Conservation (phyloP, 2,113 vertebrate genomes). For the Rutilus rutilus region DNA sequence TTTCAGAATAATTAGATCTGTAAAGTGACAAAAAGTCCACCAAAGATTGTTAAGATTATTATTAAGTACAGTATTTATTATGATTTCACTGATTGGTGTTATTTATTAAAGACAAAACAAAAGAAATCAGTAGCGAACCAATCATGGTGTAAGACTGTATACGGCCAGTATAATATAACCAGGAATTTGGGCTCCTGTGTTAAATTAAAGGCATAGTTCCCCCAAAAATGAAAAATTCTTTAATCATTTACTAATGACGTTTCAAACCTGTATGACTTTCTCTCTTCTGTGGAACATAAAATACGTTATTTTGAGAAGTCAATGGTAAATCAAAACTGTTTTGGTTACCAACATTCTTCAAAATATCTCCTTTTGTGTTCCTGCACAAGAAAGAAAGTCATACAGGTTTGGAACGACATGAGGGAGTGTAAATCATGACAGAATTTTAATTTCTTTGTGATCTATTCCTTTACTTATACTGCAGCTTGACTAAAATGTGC, state of each 20-base stretch:
- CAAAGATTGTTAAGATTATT: neutral
- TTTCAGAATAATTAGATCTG: neutral
- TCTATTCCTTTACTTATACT: neutral
- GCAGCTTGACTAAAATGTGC: neutral
- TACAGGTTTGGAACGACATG: neutral
- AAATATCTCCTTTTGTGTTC: neutral
- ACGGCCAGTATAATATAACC: neutral
- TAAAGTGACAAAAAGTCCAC: neutral
- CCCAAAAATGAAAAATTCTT: too few species aligned
- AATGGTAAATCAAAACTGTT: neutral
- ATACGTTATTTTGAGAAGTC: neutral
- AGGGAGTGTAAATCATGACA: neutral
- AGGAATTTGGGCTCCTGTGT: too few species aligned
- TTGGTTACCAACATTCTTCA: constrained; percentile 1
- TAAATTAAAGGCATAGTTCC: neutral
- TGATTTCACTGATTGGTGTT: neutral
- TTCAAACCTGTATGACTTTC: neutral
- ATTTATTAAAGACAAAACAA: neutral
- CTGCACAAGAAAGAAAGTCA: neutral
- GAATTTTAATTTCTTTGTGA: neutral
- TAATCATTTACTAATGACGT: neutral
- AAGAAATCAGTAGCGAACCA: neutral
- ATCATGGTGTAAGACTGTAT: neutral
- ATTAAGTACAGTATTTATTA: neutral
- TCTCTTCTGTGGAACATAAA: neutral